Conservation (phyloP, 2,888 invertebrate genomes). For the Cetonia aurata region DNA sequence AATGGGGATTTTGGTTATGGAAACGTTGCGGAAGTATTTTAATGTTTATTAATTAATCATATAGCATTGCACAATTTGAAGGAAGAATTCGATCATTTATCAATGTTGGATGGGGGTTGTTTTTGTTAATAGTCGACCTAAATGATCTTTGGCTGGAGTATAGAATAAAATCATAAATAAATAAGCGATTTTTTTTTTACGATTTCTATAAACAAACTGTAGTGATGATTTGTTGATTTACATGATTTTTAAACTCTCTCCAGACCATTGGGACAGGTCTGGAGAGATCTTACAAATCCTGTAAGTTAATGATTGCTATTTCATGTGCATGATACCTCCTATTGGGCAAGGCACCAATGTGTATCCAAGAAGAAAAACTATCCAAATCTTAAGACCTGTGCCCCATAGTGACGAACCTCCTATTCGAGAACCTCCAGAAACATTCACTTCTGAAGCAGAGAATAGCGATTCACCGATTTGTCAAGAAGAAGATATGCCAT, state of each 20-base stretch:
- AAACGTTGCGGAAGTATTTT: constrained; percentile 59
- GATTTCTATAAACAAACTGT: no score
- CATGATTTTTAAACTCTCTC: no score
- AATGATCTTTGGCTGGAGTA: no score
- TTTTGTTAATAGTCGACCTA: constrained; percentile 42
- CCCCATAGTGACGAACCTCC: constrained; percentile 5
- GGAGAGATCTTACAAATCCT: no score
- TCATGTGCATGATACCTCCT: no score
- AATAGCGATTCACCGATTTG: constrained; percentile 3
- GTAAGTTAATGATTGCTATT: no score
- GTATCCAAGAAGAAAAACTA: no score
- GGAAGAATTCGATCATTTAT: constrained; percentile 62
- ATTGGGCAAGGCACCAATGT: no score
- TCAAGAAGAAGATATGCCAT: constrained; percentile 21
- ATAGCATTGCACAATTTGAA: constrained; percentile 50
- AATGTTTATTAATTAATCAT: constrained; percentile 62
- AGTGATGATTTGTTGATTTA: no score
- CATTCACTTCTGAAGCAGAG: neutral
- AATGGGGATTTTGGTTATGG: constrained; percentile 48
- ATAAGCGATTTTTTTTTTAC: no score
- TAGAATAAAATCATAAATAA: no score
- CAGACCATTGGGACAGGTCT: no score
- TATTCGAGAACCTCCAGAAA: neutral
- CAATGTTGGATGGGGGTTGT: constrained; percentile 51
- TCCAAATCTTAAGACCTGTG: constrained; percentile 1